Base-by-base conservation (phyloP, 2,797 vertebrate species). In the Avahi laniger region DNA sequence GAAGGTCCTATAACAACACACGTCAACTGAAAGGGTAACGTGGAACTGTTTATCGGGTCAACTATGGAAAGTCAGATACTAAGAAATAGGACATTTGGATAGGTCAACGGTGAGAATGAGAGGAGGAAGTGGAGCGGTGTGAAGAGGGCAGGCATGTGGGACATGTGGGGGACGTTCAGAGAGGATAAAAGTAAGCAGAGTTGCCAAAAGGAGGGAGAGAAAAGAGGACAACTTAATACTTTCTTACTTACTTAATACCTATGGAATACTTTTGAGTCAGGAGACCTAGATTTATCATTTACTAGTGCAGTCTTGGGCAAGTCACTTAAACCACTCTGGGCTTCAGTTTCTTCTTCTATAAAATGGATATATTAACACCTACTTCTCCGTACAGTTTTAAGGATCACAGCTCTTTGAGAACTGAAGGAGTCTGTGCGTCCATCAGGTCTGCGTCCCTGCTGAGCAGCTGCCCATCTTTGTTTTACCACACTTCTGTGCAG, bases 111-210 rank as follows among this genome's bases (percentile, higher is more conserved):
- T 59, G 50, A 79, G 46, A 24, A 46, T 0, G 5, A 57, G 28
- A 72, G 24, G 15, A 69, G 41, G 35, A 81, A 28, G 35, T 35
- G 1, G n/a, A 33, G 84, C 2, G 11, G 54, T 5, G 5, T 54
- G 4, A 61, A 24, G 61, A 52, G 30, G 30, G 43, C 18, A 52
- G 43, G 46, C 2, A 24, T 0, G 13, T 6, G 13, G 38, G 52
- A 18, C 7, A 1, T 28, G 6, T 0, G 1, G 24, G 61, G 61
- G 26, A 26, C 69, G 33, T 1, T 10, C 5, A 8, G 26, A 4
- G 10, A 12, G 0, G 33, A 20, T 26, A 33, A 15, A 70, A 69
- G 4, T 13, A 38, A 48, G 9, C 7, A 15, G n/a, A n/a, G 28
- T 0, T 26, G 65, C 3, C 1, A 22, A 15, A 72, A 35, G 5